Conservation (phyloP, 2,797 vertebrate species). For the Aselliscus stoliczkanus region DNA sequence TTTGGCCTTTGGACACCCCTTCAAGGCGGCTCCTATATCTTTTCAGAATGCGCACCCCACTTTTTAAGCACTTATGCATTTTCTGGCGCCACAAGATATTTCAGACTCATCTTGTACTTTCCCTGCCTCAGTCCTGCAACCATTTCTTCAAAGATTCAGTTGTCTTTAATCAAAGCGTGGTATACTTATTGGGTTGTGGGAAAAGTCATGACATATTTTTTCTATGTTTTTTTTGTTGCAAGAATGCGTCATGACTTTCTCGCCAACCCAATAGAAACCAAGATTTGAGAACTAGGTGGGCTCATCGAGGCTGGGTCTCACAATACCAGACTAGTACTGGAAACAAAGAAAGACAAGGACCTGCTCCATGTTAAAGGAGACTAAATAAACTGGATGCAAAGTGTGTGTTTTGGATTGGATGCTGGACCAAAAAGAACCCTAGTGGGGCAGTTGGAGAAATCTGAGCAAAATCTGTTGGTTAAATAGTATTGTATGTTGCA, state of each 20-base stretch:
- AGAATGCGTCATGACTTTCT: too few species aligned
- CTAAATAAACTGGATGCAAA: background rate
- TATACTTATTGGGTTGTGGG: too few species aligned
- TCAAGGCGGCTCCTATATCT: background rate
- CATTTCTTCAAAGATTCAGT: background rate
- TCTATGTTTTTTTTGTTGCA: too few species aligned
- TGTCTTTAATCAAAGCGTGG: background rate
- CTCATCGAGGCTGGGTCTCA: background rate
- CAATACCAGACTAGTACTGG: background rate
- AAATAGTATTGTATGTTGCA: background rate
- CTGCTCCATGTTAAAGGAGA: background rate
- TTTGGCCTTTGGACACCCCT: background rate
- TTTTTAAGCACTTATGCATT: background rate
- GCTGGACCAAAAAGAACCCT: background rate
- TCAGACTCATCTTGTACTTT: background rate
- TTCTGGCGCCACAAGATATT: background rate
- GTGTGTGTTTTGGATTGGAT: background rate
- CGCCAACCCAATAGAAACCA: too few species aligned
- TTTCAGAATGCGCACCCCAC: background rate
- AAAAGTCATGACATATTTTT: too few species aligned
- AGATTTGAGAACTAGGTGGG: too few species aligned
- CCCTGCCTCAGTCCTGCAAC: background rate
- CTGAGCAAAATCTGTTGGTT: background rate
- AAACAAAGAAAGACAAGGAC: background rate
- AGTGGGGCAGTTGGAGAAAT: background rate